Base-by-base conservation (phyloP, 2,888 invertebrate species). In the Trypoxylon attenuatum region DNA sequence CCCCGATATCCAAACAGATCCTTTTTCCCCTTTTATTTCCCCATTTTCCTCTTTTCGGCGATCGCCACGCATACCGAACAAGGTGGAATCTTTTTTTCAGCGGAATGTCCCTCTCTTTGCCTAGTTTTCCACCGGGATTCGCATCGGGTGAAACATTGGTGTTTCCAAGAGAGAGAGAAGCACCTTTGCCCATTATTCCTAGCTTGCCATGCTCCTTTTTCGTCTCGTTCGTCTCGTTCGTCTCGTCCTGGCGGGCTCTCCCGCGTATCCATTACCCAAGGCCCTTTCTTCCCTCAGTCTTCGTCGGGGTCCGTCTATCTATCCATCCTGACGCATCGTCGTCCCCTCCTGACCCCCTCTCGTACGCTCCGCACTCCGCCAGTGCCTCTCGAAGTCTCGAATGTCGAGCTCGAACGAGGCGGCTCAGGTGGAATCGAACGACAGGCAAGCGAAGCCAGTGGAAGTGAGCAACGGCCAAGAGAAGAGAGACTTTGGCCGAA, bases 101-200 rank as follows among this genome's bases (percentile, higher is more conserved):
- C 10, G 33, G 33, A 13, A 10, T 33, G 13, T 33, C 8, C 13
- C 33, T 33, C 33, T 13, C 13, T 33, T 33, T 33, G 13, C n/a
- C 33, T 10, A 57, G 47, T 60, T 74, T 63, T 63, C 57, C 57
- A 16, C 49, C 38, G 41, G 46, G 45, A 73, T 53, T 55, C 38
- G 53, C 29, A 16, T 45, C 21, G 51, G 54, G 61, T 39, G 56
- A 52, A 58, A 58, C 58, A 50, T 46, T 55, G 61, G 49, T 53
- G 51, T 49, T 38, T 33, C 49, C 22, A 22, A 29, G 50, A 25
- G 51, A 19, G 21, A 15, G 56, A 39, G 47, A 33, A 51, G 16
- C 52, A 39, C 46, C 60, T 69, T 73, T 63, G 58, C 67, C 67
- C 70, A 47, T 65, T 67, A 46, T 69, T 55, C 25, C 51, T 23